Percentiles rank a stretch among this genome's conserved stretches.
Conservation (phyloP, 2,113 vertebrate species). For the Galbula dea region DNA sequence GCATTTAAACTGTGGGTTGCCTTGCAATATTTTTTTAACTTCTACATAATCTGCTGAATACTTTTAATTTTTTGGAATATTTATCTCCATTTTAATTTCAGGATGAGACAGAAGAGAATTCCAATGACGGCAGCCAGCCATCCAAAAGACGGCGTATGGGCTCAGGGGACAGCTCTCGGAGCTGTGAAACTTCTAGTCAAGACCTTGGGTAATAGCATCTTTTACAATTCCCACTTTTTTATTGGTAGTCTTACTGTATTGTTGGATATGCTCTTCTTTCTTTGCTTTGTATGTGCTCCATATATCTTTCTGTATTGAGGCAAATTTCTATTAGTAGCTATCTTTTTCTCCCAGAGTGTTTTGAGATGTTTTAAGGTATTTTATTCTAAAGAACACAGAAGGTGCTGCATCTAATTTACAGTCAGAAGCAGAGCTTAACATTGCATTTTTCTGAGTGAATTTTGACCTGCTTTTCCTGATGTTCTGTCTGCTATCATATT, state of each 20-base stretch:
- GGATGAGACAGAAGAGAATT: conserved; percentile 90
- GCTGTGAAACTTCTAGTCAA: conserved; percentile 91
- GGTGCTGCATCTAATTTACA: not conserved
- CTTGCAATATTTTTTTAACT: not conserved
- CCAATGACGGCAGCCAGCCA: conserved; percentile 91
- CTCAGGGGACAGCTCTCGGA: conserved; percentile 94
- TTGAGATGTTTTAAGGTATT: not conserved
- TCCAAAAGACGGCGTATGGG: conserved; percentile 91
- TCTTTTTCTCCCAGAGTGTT: not conserved
- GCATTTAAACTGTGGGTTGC: not conserved
- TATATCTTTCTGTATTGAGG: not conserved
- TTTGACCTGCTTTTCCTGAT: not conserved
- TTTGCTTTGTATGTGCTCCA: not conserved
- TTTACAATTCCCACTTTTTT: not conserved
- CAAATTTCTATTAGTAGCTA: not conserved
- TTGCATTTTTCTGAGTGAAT: not conserved
- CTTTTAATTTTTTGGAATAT: not conserved
- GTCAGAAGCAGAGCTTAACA: not conserved
- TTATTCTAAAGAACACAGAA: not conserved
- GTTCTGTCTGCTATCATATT: rapidly evolving
- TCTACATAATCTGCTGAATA: not conserved
- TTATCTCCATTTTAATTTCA: not conserved
- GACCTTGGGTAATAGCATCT: conserved; percentile 81
- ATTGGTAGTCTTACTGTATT: not conserved
- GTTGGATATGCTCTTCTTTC: not conserved